Percentiles rank a stretch among this genome's conserved stretches.
Evolutionary conservation across 2,888 invertebrate genomes (phyloP).

Genomic region (Amphiduros pacificus): DNA sequence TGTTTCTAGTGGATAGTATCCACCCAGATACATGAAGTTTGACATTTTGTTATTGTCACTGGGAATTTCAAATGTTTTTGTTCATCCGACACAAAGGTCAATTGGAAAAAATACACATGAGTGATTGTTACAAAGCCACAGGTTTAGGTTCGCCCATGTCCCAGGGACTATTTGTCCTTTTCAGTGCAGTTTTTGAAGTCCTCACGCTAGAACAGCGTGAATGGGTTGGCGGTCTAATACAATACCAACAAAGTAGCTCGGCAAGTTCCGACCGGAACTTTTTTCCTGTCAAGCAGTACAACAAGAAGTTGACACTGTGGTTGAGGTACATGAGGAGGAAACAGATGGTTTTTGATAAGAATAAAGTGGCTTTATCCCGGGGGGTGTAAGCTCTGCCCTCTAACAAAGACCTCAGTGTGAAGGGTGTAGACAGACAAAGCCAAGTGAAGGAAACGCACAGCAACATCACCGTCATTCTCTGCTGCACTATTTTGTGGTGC

Average conservation of each 20-base stretch:
- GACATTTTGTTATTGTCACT: too few relatives aligned
- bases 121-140: too few relatives aligned
- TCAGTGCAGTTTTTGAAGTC: neutral
- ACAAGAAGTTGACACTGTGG: slow-evolving; percentile 28
- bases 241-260: neutral
- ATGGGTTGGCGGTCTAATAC: neutral
- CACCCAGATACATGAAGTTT: too few relatives aligned
- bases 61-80: too few relatives aligned
- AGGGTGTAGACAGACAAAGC: slow-evolving; percentile 27
- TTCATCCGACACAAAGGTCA: too few relatives aligned
- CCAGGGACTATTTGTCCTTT: neutral
- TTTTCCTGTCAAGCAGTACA: slow-evolving; percentile 28
- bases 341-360: slow-evolving; percentile 18
- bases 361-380: neutral
- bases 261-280: slow-evolving; percentile 20
- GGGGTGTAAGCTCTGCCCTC: neutral
- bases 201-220: neutral
- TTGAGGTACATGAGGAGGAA: slow-evolving; percentile 28
- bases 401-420: slow-evolving; percentile 6
- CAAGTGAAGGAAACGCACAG: slow-evolving; percentile 28
- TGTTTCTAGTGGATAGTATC: too few relatives aligned
- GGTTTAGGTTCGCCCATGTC: too few relatives aligned
- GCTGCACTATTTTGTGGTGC: neutral
- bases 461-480: slow-evolving; percentile 29
- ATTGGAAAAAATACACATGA: too few relatives aligned